phyloP scores from a whole-genome alignment of 2,113 vertebrate species.

The Ptychochromis oligacanthus region DNA sequence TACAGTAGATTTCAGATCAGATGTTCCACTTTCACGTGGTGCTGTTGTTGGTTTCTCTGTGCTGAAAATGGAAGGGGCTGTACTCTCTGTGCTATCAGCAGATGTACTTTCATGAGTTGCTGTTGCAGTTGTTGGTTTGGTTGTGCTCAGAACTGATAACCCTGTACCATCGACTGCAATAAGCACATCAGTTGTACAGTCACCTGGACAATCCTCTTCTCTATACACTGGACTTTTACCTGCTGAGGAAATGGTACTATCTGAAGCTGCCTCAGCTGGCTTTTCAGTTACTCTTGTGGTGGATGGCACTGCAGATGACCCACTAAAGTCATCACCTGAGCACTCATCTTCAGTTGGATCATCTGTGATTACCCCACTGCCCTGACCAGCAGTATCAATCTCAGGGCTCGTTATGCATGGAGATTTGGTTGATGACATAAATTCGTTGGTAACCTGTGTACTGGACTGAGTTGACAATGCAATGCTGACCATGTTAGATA shows the following conservation, averaged over 20 bases:
- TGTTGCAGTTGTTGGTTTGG: slow-evolving; percentile 1
- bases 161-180: not conserved
- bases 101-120: slow-evolving; percentile 15
- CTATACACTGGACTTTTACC: not conserved
- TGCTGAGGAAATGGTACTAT: not conserved
- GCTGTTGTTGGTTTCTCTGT: slow-evolving; percentile 45
- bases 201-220: slow-evolving; percentile 13
- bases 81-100: not conserved
- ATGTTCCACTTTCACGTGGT: slow-evolving; percentile 1
- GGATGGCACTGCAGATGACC: not conserved
- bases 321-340: slow-evolving; percentile 23
- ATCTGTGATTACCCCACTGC: slow-evolving; percentile 36
- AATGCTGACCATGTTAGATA: not conserved
- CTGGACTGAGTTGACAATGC: not conserved
- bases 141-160: slow-evolving; percentile 5
- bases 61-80: slow-evolving; percentile 21
- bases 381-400: slow-evolving; percentile 7
- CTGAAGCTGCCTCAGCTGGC: not conserved
- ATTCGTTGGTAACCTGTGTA: not conserved
- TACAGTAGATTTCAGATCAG: slow-evolving; percentile 17
- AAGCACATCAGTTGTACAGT: not conserved
- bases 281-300: not conserved
- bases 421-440: slow-evolving; percentile 38
- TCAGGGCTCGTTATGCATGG: slow-evolving; percentile 25
- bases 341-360: slow-evolving; percentile 29